These are phyloP conservation scores for Strigamia maritima DNA, from an alignment of 2,888 invertebrate genomes.

Conservation along the genomic window DNA sequence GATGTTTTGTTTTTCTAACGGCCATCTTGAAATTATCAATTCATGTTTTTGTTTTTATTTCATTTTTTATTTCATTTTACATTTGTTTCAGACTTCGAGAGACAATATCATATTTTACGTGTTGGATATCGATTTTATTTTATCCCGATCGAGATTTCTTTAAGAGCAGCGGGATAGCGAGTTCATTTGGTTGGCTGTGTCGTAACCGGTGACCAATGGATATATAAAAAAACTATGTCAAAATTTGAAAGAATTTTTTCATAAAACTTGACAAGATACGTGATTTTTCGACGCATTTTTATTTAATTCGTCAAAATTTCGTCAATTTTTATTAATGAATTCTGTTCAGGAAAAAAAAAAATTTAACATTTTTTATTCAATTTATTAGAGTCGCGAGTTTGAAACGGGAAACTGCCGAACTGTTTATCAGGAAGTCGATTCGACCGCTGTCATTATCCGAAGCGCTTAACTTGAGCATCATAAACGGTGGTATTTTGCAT, in stretches of 20 bases:
- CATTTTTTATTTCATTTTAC: slow-evolving; percentile 35
- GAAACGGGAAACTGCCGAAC: slow-evolving; percentile 79
- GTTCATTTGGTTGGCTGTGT: too few relatives aligned
- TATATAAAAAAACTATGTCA: too few relatives aligned
- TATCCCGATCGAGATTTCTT: slow-evolving; percentile 65
- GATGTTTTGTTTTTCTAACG: too few relatives aligned
- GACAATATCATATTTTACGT: slow-evolving; percentile 83
- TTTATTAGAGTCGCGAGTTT: slow-evolving; percentile 75
- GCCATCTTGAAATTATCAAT: neutral
- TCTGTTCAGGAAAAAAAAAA: too few relatives aligned
- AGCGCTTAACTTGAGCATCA: slow-evolving; percentile 70
- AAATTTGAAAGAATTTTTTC: too few relatives aligned
- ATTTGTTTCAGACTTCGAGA: slow-evolving; percentile 69
- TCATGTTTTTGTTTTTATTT: neutral
- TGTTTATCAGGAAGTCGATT: slow-evolving; percentile 85
- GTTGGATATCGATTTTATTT: slow-evolving; percentile 67
- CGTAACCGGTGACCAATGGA: too few relatives aligned
- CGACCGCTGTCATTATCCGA: slow-evolving; percentile 73
- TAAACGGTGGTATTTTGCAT: slow-evolving; percentile 69
- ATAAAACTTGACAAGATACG: too few relatives aligned
- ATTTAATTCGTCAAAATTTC: too few relatives aligned
- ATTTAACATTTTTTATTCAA: too few relatives aligned
- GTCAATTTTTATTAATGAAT: too few relatives aligned
- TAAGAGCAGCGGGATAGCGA: slow-evolving; percentile 64
- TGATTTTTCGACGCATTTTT: too few relatives aligned